Base-by-base conservation (phyloP, 2,113 vertebrate genomes). In the Chlorodrepanis virens region DNA sequence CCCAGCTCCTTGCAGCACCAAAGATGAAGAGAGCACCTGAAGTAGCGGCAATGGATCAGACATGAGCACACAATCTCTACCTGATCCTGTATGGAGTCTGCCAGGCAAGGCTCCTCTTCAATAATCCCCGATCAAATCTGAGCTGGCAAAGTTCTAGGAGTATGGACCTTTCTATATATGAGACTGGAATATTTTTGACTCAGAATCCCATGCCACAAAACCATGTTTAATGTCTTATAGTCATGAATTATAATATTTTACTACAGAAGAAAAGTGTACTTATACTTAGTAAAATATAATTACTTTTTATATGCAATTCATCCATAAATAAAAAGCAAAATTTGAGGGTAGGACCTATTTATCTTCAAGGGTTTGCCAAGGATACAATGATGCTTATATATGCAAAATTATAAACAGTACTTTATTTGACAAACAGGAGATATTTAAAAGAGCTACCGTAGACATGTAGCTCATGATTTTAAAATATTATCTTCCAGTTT, bases 401-500 rank as follows among this genome's bases (percentile, higher is more conserved):
- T 35, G 40, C 4, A 52, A 88, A 86, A 25, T 67, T 86, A 61
- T 52, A 60, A 57, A 61, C 15, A 59, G 12, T 65, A 49, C 22
- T 74, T 22, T 44, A 74, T 72, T 82, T 74, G 82, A 75, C 19
- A 61, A 65, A 69, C 22, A 28, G 31, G 6, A 78, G 33, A 6
- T 53, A 56, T 65, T 84, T 68, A 39, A 75, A 70, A 95, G 60
- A 92, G 61, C 68, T 57, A 97, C 97, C 86, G 88, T 59, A 98
- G 97, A 37, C 96, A 97, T 7, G 96, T 96, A 33, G 91, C 96
- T 94, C 96, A 87, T 60, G 96, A 94, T 91, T 98, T 98, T 95
- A 97, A 97, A 37, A 98, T 84, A 33, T 97, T 95, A 25, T 98
- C 98, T 95, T 98, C 96, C 44, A 98, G 71, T 63, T 98, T 97